These are phyloP conservation scores for Cyanoramphus novaezelandiae DNA, from an alignment of 2,113 vertebrate species.

Conservation along the genomic window DNA sequence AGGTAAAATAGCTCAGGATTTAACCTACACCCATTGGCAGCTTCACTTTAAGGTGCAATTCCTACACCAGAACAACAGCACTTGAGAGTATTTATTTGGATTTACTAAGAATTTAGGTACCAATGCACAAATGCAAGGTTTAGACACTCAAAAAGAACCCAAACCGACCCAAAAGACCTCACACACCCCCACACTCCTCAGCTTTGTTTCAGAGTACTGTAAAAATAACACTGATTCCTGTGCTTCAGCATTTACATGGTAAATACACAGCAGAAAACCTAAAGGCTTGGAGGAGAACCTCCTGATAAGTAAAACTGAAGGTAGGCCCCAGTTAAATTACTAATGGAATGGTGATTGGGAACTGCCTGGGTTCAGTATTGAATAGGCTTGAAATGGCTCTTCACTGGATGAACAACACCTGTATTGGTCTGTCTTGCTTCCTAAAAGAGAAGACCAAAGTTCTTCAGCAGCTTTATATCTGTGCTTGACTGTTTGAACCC, in stretches of 20 bases:
- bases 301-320: not conserved
- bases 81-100: not conserved
- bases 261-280: not conserved
- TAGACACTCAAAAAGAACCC: not conserved
- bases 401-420: not conserved
- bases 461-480: not conserved
- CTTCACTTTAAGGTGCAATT: not conserved
- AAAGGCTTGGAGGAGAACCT: not conserved
- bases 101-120: not conserved
- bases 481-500: not conserved
- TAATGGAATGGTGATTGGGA: not conserved
- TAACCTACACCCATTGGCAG: not conserved
- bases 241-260: slow-evolving; percentile 13
- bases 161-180: not conserved
- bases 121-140: not conserved
- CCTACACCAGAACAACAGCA: not conserved
- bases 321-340: not conserved
- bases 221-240: not conserved
- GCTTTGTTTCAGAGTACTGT: not conserved
- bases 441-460: not conserved
- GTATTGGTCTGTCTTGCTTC: not conserved
- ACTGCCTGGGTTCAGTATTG: not conserved
- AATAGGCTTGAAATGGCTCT: not conserved
- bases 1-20: not conserved
- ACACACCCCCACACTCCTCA: not conserved